Conservation (phyloP, 2,113 vertebrate species). For the Ginglymostoma cirratum region DNA sequence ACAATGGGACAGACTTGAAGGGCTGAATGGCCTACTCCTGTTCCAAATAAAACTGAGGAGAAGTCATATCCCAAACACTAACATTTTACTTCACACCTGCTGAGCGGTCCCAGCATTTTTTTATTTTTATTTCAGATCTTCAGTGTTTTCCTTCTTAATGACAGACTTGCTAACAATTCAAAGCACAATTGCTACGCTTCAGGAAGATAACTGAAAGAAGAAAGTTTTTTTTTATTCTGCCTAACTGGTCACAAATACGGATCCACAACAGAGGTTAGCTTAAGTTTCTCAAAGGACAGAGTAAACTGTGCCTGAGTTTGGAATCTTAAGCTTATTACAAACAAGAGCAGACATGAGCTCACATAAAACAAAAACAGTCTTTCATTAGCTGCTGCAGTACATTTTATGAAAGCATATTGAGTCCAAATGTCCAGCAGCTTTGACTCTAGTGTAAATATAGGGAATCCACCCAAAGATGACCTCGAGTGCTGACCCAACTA, state of each 20-base stretch:
- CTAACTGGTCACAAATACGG: neutral
- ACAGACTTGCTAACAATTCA: neutral
- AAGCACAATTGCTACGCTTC: neutral
- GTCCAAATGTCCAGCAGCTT: neutral
- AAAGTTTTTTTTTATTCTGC: neutral
- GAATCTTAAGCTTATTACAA: conserved; percentile 8
- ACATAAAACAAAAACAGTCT: neutral
- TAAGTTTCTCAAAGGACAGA: neutral
- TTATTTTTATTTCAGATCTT: neutral
- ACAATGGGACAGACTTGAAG: neutral
- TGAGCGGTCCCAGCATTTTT: neutral
- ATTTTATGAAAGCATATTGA: neutral
- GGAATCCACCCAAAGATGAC: neutral
- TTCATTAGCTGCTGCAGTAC: neutral
- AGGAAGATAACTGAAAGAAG: neutral
- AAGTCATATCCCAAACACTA: neutral
- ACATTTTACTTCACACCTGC: neutral
- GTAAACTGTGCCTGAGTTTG: neutral
- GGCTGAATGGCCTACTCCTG: neutral
- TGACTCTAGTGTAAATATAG: neutral
- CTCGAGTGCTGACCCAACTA: neutral
- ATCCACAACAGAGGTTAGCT: neutral
- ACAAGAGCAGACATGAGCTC: neutral
- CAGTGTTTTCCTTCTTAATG: neutral
- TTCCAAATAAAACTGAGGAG: neutral